These are phyloP conservation scores for Macrotrachela quadricornifera DNA, from an alignment of 1,140 invertebrate species.

Conservation along the genomic window DNA sequence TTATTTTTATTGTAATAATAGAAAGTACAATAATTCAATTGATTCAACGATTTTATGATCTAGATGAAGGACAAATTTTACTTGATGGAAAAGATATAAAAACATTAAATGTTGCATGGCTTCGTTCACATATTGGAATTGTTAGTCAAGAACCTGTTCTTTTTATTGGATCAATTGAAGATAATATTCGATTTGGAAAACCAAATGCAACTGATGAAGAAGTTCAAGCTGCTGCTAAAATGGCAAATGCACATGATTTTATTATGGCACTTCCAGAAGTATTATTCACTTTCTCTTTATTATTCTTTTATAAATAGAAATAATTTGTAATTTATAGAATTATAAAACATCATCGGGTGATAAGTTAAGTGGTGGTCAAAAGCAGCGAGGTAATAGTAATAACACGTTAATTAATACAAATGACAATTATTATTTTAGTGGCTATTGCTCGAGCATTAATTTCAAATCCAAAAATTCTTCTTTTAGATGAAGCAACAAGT, in stretches of 20 bases:
- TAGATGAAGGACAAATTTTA: constrained; percentile 27
- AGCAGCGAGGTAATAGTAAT: constrained; percentile 5
- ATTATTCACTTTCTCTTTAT: too few species aligned
- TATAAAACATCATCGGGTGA: background rate
- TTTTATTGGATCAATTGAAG: constrained; percentile 64
- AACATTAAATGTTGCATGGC: constrained; percentile 13
- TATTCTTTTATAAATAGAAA: too few species aligned
- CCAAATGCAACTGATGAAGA: constrained; percentile 39
- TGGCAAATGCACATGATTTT: constrained; percentile 74
- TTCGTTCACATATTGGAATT: constrained; percentile 27
- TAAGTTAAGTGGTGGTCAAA: constrained; percentile 8
- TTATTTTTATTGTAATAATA: constrained; percentile 46
- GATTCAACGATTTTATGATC: constrained; percentile 58
- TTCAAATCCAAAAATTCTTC: constrained; percentile 23
- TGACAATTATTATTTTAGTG: too few species aligned
- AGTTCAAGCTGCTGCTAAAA: constrained; percentile 49
- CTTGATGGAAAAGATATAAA: background rate
- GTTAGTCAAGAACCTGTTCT: constrained; percentile 38
- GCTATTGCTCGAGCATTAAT: constrained; percentile 21
- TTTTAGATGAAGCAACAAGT: constrained; percentile 42
- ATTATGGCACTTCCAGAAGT: constrained; percentile 47
- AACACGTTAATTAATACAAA: too few species aligned
- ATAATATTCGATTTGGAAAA: constrained; percentile 71
- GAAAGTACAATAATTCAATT: constrained; percentile 62
- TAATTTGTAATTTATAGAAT: too few species aligned